Base-by-base conservation (phyloP, 2,113 vertebrate genomes). In the Oryzias melastigma region DNA sequence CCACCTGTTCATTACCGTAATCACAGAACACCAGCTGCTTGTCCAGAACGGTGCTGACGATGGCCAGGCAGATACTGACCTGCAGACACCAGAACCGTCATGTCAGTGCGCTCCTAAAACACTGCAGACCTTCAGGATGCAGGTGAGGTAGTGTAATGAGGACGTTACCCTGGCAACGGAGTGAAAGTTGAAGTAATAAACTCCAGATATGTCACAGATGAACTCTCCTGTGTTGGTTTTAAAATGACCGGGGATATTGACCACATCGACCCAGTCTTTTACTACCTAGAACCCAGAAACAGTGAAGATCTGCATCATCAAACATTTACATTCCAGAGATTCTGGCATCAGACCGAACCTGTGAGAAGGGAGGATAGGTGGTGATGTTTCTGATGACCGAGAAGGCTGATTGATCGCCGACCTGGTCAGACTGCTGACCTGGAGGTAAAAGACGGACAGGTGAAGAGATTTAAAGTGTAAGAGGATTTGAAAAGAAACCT, bases 101-200 rank as follows among this genome's bases (percentile, higher is more conserved):
- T 35, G 8, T 35, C 35, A 35, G 35, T 12, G 35, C 35, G 8
- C 35, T 12, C 10, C 35, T 35, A 35, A 35, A 35, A 12, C 35
- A 8, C 35, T 15, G 17, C 15, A 47, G 48, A 2, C 25, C 25
- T 27, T 27, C 25, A 27, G 25, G 25, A 27, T 15, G 10, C 7
- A 48, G 49, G 52, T 41, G 12, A 14, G 41, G n/a, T 1, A 3
- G 13, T 13, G 4, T 18, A 13, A 25, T 2, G 16, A 19, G 52
- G 7, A 27, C 4, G 41, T 54, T 68, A 83, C 85, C 83, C 74
- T 85, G 19, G 83, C 59, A 3, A 47, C 0, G 1, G 71, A 65
- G 61, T 74, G 49, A 67, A 87, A 87, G 62, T 15, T 80, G 73
- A 87, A 85, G 67, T 87, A 87, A 18, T 85, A 87, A 45, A 69